Evolutionary conservation across 2,797 vertebrate genomes (phyloP), one percentile per base, ranked within the genome.

Genomic region (Champsocephalus gunnari): DNA sequence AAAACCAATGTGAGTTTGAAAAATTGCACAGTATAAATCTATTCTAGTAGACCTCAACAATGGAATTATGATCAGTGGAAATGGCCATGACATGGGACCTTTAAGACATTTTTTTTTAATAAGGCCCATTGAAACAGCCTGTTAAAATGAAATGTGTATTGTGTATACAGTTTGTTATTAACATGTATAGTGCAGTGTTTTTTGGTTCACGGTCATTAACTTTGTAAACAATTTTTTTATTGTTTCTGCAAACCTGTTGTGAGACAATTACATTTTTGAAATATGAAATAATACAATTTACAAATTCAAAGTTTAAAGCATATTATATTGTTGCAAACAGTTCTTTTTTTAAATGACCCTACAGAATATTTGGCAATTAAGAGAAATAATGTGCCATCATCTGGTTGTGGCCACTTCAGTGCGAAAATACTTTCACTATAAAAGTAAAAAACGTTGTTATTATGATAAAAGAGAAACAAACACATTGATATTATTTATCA

Each of bases 281-380:
- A 62, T 44, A 1, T 17, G 4, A n/a, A 51, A 51, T 14, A 59
- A 21, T 3, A 43, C 10, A 54, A 34, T 45, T 3, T n/a, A 16
- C 49, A 28, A 43, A 32, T 48, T 43, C 49, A 65, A 65, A 9
- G 21, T n/a, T 14, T 24, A 24, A 28, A 53, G 12, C 34, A 38
- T 4, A 38, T 38, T 9, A 38, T 38, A 38, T 38, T 38, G 2
- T 28, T 5, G 28, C 28, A 28, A 28, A 28, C 1, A 28, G 28
- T 28, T 28, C 28, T 3, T 28, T 28, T 28, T 28, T 28, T 17
- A 13, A 59, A 43, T 73, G 62, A 83, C 9, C 7, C 11, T 53
- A 65, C 19, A 34, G 6, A 48, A 28, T 73, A 21, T 73, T 80
- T 6, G 38, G 67, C 73, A 85, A 86, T 71, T 2, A 41, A 17